Evolutionary conservation across 1,140 invertebrate genomes (phyloP).

Genomic region (Medauroidea extradentata): DNA sequence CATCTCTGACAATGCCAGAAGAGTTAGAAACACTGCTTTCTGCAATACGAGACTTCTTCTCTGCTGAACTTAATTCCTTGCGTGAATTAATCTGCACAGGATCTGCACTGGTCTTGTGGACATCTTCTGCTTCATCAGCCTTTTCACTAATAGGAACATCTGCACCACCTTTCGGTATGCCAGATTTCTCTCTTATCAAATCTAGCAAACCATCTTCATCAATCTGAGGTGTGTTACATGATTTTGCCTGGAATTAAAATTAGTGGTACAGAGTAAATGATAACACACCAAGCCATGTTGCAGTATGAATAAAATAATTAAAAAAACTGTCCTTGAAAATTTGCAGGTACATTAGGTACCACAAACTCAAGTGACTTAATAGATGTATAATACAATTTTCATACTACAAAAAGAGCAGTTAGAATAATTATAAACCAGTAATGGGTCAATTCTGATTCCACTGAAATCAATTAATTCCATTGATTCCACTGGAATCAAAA

Average conservation of each 20-base stretch:
- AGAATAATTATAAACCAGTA: too few species aligned
- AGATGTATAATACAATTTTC: constrained; percentile 1
- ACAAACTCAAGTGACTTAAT: not conserved
- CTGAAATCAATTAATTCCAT: too few species aligned
- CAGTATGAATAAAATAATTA: not conserved
- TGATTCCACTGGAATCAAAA: too few species aligned
- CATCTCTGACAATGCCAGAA: too few species aligned
- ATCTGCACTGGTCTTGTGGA: not conserved
- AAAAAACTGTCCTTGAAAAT: not conserved
- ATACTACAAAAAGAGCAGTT: too few species aligned
- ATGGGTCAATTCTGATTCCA: too few species aligned
- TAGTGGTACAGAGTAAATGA: too few species aligned
- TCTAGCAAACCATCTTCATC: constrained; percentile 81
- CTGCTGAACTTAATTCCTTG: too few species aligned
- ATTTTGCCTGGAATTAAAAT: constrained; percentile 49
- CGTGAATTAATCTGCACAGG: not conserved
- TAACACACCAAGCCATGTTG: not conserved
- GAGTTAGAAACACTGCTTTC: too few species aligned
- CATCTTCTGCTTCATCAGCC: not conserved
- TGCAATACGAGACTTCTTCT: too few species aligned
- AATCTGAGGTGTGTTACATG: constrained; percentile 63
- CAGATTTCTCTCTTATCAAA: constrained; percentile 61
- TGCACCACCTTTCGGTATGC: constrained; percentile 17
- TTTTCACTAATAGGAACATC: not conserved
- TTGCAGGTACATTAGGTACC: constrained; percentile 7